Percentiles rank a stretch among this genome's conserved stretches.
Conservation (phyloP, 2,797 vertebrate genomes). For the Falco concolor region DNA sequence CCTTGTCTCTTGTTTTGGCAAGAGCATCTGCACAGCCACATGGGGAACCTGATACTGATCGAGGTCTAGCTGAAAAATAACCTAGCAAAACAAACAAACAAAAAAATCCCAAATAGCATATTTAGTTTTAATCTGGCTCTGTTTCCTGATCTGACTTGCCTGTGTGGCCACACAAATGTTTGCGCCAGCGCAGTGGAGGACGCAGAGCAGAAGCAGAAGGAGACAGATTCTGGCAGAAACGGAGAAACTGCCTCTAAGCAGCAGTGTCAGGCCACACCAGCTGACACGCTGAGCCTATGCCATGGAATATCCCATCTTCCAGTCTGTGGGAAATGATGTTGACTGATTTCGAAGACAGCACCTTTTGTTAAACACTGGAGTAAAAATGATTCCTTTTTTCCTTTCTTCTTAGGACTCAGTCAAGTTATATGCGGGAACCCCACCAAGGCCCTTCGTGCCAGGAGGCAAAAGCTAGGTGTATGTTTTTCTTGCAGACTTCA, state of each 20-base stretch:
- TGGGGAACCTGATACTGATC: not conserved
- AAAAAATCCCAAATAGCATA: fast-evolving
- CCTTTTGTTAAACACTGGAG: not conserved
- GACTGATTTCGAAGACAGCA: not conserved
- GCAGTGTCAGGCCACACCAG: not conserved
- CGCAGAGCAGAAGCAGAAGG: not conserved
- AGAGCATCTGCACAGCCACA: not conserved
- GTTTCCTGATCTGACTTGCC: not conserved
- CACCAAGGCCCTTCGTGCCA: slow-evolving; percentile 80
- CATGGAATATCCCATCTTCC: not conserved
- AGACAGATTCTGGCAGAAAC: not conserved
- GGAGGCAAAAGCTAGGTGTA: slow-evolving; percentile 81
- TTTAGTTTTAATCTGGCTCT: not conserved
- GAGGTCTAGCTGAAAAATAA: not conserved
- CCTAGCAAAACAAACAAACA: not conserved
- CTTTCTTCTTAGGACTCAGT: slow-evolving; percentile 77
- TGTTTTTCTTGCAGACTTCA: not conserved
- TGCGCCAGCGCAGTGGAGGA: not conserved
- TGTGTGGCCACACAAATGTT: not conserved
- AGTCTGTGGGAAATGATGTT: not conserved
- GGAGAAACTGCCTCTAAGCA: not conserved
- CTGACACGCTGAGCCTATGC: not conserved
- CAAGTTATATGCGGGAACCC: slow-evolving; percentile 91
- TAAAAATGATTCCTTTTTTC: not conserved
- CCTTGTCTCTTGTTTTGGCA: not conserved